A percentile compares a stretch with the other conserved stretches of the same genome.
Conservation (phyloP, 2,888 invertebrate genomes). For the Tipula vernalis region DNA sequence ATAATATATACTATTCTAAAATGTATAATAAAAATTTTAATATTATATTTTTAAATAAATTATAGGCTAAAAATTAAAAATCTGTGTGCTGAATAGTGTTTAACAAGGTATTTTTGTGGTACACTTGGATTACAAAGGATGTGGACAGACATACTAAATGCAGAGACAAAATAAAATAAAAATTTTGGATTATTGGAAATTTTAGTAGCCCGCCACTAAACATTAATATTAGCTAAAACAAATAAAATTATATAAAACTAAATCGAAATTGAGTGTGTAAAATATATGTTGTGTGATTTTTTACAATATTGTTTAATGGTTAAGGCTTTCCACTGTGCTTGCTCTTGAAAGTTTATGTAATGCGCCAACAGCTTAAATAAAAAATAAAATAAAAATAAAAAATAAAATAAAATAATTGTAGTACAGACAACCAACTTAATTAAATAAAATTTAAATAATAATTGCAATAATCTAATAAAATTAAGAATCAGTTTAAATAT, state of each 20-base stretch:
- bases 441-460: background rate
- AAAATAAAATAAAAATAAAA: conserved; percentile 30
- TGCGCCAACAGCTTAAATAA: conserved; percentile 42
- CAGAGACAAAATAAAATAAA: background rate
- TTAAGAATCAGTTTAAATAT: background rate
- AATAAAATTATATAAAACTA: background rate
- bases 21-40: background rate
- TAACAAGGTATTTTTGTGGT: background rate
- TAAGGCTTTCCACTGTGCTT: conserved; percentile 19
- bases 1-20: background rate
- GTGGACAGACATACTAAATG: background rate
- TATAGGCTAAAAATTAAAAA: background rate
- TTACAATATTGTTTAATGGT: conserved; percentile 12
- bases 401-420: conserved; percentile 16
- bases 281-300: background rate
- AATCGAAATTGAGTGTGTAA: background rate
- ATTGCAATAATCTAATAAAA: background rate
- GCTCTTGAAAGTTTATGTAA: conserved; percentile 39
- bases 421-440: background rate
- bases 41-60: background rate
- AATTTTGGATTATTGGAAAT: background rate
- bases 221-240: background rate
- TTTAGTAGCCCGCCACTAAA: background rate
- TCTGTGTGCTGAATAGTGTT: background rate
- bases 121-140: background rate